Percentiles rank a stretch among this genome's conserved stretches.
Evolutionary conservation across 2,888 invertebrate genomes (phyloP).

Genomic region (Acrobasis consociella): DNA sequence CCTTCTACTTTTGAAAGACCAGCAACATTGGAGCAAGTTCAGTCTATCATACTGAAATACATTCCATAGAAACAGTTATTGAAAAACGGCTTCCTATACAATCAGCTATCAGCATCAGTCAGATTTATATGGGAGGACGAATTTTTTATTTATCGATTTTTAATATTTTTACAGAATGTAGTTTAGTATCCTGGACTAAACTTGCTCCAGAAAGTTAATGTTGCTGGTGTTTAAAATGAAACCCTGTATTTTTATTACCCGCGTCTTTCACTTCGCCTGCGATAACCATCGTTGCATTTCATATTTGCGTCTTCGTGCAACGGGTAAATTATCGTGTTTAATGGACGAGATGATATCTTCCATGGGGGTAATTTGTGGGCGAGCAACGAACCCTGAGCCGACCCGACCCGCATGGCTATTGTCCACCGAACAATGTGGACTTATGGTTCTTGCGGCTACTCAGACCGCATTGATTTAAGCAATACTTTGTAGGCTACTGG

Average conservation of each 20-base stretch:
- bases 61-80: too few relatives aligned
- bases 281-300: constrained; percentile 10
- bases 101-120: too few relatives aligned
- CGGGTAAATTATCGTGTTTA: constrained; percentile 54
- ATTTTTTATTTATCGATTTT: too few relatives aligned
- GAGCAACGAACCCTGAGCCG: constrained; percentile 62
- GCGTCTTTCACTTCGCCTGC: neutral
- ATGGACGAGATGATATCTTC: constrained; percentile 62
- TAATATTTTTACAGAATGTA: too few relatives aligned
- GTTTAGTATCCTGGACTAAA: too few relatives aligned
- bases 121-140: too few relatives aligned
- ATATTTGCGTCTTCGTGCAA: constrained; percentile 21
- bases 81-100: too few relatives aligned
- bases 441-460: constrained; percentile 37
- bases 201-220: too few relatives aligned
- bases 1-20: too few relatives aligned
- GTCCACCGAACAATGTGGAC: constrained; percentile 62
- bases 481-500: constrained; percentile 8
- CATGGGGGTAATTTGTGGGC: constrained; percentile 71
- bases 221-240: too few relatives aligned
- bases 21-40: too few relatives aligned
- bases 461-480: constrained; percentile 15
- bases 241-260: neutral
- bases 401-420: constrained; percentile 67
- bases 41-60: too few relatives aligned